These are phyloP conservation scores for Spheniscus mendiculus DNA, from an alignment of 2,113 vertebrate species.

Conservation along the genomic window DNA sequence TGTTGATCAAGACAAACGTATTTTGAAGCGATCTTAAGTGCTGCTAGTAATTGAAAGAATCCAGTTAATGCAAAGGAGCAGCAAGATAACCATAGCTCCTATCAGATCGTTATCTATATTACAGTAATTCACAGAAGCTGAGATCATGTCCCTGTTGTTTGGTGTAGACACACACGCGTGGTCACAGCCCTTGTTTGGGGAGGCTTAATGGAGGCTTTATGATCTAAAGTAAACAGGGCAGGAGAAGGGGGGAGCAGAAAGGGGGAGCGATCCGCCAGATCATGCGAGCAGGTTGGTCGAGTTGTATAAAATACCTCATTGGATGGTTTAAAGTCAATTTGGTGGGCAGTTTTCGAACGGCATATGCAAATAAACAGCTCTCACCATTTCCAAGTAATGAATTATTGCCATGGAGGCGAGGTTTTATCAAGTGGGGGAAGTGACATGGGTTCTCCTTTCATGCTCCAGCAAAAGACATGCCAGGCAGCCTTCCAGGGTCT, in stretches of 20 bases:
- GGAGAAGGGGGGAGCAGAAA: neutral
- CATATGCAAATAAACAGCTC: neutral
- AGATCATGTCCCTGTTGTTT: neutral
- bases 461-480: neutral
- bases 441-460: neutral
- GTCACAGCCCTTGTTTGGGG: neutral
- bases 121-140: neutral
- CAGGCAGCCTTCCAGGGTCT: conserved; percentile 33
- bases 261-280: rapidly evolving
- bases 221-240: neutral
- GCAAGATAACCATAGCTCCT: neutral
- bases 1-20: neutral
- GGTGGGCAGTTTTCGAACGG: neutral
- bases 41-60: neutral
- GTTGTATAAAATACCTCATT: rapidly evolving
- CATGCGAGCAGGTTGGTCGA: rapidly evolving
- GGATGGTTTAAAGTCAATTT: neutral
- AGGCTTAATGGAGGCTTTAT: neutral
- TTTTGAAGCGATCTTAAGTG: neutral
- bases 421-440: neutral
- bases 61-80: neutral
- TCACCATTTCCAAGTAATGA: neutral
- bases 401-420: neutral
- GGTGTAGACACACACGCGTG: rapidly evolving
- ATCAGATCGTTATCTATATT: neutral